Conservation (phyloP, 2,888 invertebrate species). For the Lasioglossum pauxillum region DNA sequence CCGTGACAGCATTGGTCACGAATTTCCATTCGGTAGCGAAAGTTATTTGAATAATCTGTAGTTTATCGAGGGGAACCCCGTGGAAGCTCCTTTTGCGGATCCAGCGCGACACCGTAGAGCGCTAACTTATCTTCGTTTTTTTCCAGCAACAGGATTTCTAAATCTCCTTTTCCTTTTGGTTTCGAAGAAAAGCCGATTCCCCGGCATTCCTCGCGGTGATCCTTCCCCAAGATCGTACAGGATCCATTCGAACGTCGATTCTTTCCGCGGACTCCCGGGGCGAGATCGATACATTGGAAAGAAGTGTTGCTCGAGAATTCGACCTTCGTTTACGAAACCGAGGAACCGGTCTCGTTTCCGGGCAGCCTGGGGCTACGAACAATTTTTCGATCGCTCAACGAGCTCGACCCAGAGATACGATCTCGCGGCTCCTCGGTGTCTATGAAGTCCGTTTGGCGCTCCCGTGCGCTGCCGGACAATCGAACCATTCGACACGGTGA, state of each 20-base stretch:
- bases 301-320: slow-evolving; percentile 37
- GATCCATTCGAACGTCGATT: too few species aligned
- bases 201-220: not conserved
- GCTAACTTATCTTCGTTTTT: not conserved
- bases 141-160: not conserved
- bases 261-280: not conserved
- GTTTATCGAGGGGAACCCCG: slow-evolving; percentile 3
- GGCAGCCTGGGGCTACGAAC: slow-evolving; percentile 34
- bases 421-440: not conserved
- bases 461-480: not conserved
- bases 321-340: slow-evolving; percentile 59
- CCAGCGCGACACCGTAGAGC: not conserved
- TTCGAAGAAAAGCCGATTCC: not conserved
- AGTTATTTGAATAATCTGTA: slow-evolving; percentile 38
- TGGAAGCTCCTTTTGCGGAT: not conserved
- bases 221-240: too few species aligned
- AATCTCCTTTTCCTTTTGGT: not conserved
- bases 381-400: slow-evolving; percentile 47
- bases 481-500: not conserved
- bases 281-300: slow-evolving; percentile 37
- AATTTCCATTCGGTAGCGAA: slow-evolving; percentile 17
- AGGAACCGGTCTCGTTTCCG: slow-evolving; percentile 48
- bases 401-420: not conserved
- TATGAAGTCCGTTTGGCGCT: not conserved
- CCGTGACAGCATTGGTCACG: not conserved